phyloP scores from a whole-genome alignment of 2,113 vertebrate species.

The Pseudopodoces humilis region DNA sequence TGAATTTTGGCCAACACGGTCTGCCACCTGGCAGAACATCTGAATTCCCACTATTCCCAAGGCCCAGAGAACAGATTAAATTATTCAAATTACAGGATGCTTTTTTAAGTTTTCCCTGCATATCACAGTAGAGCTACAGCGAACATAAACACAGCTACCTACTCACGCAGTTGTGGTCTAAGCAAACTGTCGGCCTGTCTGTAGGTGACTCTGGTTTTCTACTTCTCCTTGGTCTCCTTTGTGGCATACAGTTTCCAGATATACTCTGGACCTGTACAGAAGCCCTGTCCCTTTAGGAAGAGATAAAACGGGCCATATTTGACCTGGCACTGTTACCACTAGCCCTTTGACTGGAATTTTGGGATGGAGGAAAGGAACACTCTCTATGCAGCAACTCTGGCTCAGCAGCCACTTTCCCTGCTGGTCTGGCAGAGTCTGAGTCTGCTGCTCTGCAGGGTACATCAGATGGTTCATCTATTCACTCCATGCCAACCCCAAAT shows the following conservation, averaged over 20 bases:
- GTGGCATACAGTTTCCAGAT: neutral
- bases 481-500: constrained; percentile 32
- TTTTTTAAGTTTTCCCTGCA: neutral
- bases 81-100: neutral
- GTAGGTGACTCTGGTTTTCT: neutral
- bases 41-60: neutral
- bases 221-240: neutral
- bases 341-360: neutral
- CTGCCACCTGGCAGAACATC: neutral
- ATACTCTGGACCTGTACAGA: neutral
- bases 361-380: neutral
- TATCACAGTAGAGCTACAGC: neutral
- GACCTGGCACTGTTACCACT: neutral
- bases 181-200: neutral
- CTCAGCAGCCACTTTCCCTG: neutral
- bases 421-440: constrained; percentile 29
- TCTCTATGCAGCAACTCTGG: constrained; percentile 4
- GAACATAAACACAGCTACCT: neutral
- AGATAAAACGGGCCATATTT: neutral
- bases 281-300: neutral
- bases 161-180: neutral
- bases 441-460: constrained; percentile 39
- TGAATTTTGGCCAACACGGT: neutral
- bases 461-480: constrained; percentile 59
- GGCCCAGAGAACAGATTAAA: neutral